Evolutionary conservation across 2,888 invertebrate species (phyloP), one percentile per base, ranked within the genome.

Genomic region (Cerastis leucographa): DNA sequence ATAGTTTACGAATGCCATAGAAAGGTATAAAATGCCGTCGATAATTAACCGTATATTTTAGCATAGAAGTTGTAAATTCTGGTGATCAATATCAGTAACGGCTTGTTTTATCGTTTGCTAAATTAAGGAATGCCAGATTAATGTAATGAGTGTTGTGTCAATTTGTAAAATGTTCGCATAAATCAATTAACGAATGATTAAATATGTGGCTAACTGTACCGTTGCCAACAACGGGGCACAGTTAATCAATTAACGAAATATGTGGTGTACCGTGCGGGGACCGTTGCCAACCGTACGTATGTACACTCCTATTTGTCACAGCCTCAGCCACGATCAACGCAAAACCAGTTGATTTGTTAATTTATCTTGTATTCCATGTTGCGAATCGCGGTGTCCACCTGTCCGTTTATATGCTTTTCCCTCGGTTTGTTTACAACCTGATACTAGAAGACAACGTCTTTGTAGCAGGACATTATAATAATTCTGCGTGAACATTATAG

Each of bases 211-310:
- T 90, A 90, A 89, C 88, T 89, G 89, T 90, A 91, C 89, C 88
- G 89, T 88, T 87, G 85, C 82, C 80, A 87, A 86, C 87, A 88
- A 85, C 83, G 80, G 72, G 78, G 87, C 90, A 93, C 94, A 91
- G 94, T 93, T 94, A 93, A 90, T 91, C 92, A 92, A 92, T 93
- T 92, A 93, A 90, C 88, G 78, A 92, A 93, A 91, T 91, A 90
- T 90, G 89, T 91, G 88, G 84, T 89, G 86, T 91, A 90, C 91
- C 89, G 88, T 88, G 86, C 88, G 89, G 70, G 89, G 89, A 87
- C 85, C 87, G 85, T 83, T 86, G 88, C 78, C 81, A 85, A 83
- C 89, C 80, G 83, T 89, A 86, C 85, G 84, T 84, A 80, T 85
- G 82, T 86, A 76, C 66, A 81, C 71, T 79, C 80, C 74, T 84